Base-by-base conservation (phyloP, 2,888 invertebrate genomes). In the Papilio gigon region DNA sequence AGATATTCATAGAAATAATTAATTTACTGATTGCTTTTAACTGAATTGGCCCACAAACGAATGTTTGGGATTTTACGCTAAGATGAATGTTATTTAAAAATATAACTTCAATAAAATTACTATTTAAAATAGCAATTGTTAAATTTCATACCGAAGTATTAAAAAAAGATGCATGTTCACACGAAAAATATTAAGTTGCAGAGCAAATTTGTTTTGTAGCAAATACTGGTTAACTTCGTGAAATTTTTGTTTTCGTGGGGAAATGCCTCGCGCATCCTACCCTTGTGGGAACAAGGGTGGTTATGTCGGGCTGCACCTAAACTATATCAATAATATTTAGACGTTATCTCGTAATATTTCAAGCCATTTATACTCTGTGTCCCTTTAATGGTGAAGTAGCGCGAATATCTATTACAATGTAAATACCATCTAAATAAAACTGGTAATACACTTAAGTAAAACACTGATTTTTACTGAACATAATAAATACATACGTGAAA, bases 241-340 rank as follows among this genome's bases (percentile, higher is more conserved):
- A 56, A 27, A 27, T 30, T 30, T n/a, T n/a, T n/a, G n/a, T n/a
- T n/a, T n/a, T n/a, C n/a, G n/a, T n/a, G n/a, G n/a, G n/a, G n/a
- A n/a, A n/a, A n/a, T n/a, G n/a, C n/a, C n/a, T n/a, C n/a, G n/a
- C n/a, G n/a, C n/a, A n/a, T n/a, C n/a, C n/a, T n/a, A n/a, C n/a
- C n/a, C n/a, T n/a, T n/a, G n/a, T n/a, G n/a, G n/a, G n/a, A n/a
- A n/a, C n/a, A n/a, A n/a, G n/a, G n/a, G n/a, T n/a, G n/a, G n/a
- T n/a, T n/a, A n/a, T n/a, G n/a, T n/a, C n/a, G n/a, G n/a, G n/a
- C n/a, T n/a, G n/a, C n/a, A n/a, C n/a, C 30, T n/a, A 9, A 56
- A 56, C 14, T 56, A 56, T 56, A 30, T 56, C 53, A 56, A 56
- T 17, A 56, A 30, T 30, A 56, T 56, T 56, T 11, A 30, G 53